Conservation (phyloP, 2,888 invertebrate species). For the Zonitis immaculata region DNA sequence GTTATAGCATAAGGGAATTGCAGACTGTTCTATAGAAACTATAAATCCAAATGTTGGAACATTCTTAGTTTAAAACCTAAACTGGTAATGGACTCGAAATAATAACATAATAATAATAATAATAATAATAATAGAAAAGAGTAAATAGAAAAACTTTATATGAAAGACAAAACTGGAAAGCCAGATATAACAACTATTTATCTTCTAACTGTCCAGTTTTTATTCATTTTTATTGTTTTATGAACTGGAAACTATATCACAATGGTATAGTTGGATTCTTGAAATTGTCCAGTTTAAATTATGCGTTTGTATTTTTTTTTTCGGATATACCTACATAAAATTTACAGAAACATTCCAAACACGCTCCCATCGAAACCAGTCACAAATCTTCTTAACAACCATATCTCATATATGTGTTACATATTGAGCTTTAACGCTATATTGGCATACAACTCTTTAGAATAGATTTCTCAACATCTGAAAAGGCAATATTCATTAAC, state of each 20-base stretch:
- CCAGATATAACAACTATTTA: not conserved
- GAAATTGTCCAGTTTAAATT: not conserved
- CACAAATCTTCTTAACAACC: not conserved
- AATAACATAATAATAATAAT: no score
- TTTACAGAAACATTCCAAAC: not conserved
- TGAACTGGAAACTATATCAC: not conserved
- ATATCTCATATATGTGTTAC: not conserved
- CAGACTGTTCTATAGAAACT: not conserved
- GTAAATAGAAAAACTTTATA: not conserved
- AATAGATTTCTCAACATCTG: not conserved
- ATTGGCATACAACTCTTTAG: not conserved
- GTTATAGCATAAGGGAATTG: not conserved
- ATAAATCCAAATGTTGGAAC: not conserved
- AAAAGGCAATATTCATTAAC: not conserved
- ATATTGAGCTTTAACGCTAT: not conserved
- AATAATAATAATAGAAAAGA: not conserved
- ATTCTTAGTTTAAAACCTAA: not conserved
- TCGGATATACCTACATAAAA: no score
- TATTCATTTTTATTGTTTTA: slow-evolving; percentile 1
- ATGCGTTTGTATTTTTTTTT: not conserved
- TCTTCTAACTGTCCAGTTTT: not conserved
- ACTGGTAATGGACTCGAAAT: not conserved
- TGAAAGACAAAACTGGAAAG: not conserved
- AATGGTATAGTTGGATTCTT: not conserved
- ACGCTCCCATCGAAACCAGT: not conserved